Conservation (phyloP, 2,113 vertebrate species). For the Aythya baeri region DNA sequence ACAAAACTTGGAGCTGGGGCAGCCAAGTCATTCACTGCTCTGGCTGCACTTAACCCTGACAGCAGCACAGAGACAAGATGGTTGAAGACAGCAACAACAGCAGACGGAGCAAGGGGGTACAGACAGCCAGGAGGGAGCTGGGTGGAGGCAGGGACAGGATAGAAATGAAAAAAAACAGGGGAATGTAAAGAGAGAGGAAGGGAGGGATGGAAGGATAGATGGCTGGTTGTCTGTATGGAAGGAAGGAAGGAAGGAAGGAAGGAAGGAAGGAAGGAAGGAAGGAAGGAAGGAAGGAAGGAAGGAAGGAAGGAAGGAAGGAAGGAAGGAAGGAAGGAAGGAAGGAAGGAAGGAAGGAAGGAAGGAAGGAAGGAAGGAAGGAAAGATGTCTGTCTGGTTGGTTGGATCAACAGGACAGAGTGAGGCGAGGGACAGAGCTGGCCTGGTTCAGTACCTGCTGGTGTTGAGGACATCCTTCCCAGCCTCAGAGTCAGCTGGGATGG, state of each 20-base stretch:
- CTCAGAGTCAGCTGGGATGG: background rate
- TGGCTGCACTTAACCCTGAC: fast-evolving
- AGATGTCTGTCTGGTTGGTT: background rate
- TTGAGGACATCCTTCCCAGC: background rate
- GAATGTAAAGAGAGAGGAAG: background rate
- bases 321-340: no score
- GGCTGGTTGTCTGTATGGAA: no score
- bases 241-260: no score
- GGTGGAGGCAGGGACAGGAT: background rate
- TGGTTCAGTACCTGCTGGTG: background rate
- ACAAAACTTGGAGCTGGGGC: background rate
- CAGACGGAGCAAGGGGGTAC: background rate
- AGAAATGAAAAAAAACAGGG: background rate
- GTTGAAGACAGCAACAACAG: background rate
- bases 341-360: no score
- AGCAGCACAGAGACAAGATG: background rate
- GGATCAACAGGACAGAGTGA: background rate
- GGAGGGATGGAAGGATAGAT: background rate
- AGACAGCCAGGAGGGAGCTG: background rate
- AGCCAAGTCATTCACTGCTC: background rate
- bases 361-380: no score
- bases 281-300: no score
- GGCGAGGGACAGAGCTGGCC: background rate
- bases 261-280: no score
- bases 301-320: no score